Evolutionary conservation across 2,797 vertebrate species (phyloP), one percentile per base, ranked within the genome.

Genomic region (Sebastes flavidus): DNA sequence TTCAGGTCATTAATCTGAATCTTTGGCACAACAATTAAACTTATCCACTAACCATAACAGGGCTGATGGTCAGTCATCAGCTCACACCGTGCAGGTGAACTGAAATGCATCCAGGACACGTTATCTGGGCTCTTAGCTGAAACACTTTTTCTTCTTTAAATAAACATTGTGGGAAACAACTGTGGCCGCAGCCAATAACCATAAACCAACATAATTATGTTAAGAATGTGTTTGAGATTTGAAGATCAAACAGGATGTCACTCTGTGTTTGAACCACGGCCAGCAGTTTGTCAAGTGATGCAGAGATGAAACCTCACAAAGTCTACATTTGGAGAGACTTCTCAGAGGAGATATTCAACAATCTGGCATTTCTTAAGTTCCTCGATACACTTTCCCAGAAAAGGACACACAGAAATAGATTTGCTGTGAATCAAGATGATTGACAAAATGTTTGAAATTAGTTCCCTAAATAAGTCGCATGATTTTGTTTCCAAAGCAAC

Each of bases 241-340:
- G 75, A 74, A 87, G 88, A 94, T 91, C 90, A 92, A 93, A 93
- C 89, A 83, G 81, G 80, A 92, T 90, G 93, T 93, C 88, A 91
- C 83, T 84, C 56, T 59, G 75, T 7, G 75, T 77, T 88, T 92
- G 92, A 91, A 84, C 71, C 67, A 24, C 7, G 6, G 80, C 70
- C 81, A 82, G 84, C 75, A 80, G 81, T 84, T 75, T 82, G 72
- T 89, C 84, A 80, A 80, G 84, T 61, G 79, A 88, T 46, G 72
- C 71, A 61, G 78, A 80, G 77, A 82, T 52, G 74, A 82, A 88
- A 78, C 74, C 52, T 69, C 58, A 52, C 54, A 54, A 80, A 69
- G 69, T 70, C 72, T 14, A 49, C 69, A 84, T 78, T 85, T 78
- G 75, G 78, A 85, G 32, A 63, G 46, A 70, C 42, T 68, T 88